Percentiles rank a stretch among this genome's conserved stretches.
Evolutionary conservation across 2,888 invertebrate species (phyloP).

Genomic region (Chironomus riparius): DNA sequence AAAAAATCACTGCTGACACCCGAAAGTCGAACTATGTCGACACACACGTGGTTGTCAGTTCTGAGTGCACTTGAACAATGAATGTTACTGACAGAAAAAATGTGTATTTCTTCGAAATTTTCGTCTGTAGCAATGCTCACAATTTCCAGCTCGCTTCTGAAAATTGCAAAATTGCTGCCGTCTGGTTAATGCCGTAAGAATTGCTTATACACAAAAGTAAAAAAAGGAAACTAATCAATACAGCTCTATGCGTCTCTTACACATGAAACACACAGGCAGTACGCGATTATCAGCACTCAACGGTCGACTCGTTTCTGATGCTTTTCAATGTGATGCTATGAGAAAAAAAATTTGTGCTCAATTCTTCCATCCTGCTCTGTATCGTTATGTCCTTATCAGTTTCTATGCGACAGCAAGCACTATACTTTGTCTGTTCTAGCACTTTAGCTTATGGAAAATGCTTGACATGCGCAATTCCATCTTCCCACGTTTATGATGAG

Average conservation of each 20-base stretch:
- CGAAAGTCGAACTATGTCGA: background rate
- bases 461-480: background rate
- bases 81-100: background rate
- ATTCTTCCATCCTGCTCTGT: background rate
- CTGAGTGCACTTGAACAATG: conserved; percentile 22
- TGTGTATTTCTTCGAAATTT: background rate
- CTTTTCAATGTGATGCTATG: conserved; percentile 7
- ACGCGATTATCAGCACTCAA: conserved; percentile 25
- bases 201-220: background rate
- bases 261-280: background rate
- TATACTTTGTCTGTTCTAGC: background rate
- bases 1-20: background rate
- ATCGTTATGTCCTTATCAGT: background rate
- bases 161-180: conserved; percentile 11
- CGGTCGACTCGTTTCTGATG: conserved; percentile 25
- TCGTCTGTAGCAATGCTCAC: conserved; percentile 10
- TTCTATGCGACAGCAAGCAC: background rate
- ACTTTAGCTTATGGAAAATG: background rate
- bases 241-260: conserved; percentile 5
- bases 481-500: background rate
- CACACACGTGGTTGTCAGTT: conserved; percentile 24
- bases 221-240: background rate
- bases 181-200: background rate
- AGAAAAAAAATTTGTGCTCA: background rate
- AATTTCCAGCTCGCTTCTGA: conserved; percentile 12